A percentile compares a stretch with the other conserved stretches of the same genome.
Evolutionary conservation across 2,113 vertebrate genomes (phyloP).

Genomic region (Pongo abelii): DNA sequence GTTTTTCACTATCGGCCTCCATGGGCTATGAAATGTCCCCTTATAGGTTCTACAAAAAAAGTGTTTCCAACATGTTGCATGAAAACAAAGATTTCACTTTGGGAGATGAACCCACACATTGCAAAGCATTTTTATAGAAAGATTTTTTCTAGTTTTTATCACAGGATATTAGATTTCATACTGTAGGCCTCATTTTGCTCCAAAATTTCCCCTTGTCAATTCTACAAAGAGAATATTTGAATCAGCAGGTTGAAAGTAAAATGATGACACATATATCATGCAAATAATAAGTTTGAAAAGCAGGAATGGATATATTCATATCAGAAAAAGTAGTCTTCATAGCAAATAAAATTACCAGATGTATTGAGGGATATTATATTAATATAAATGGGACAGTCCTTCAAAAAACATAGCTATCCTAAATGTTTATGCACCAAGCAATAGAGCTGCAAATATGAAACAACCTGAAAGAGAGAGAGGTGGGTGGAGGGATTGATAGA

Average conservation of each 20-base stretch:
- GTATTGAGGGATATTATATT: not conserved
- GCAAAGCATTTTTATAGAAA: too few species aligned
- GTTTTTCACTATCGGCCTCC: too few species aligned
- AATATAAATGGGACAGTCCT: not conserved
- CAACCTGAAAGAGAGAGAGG: not conserved
- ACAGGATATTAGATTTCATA: too few species aligned
- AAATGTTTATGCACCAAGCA: not conserved
- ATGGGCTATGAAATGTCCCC: too few species aligned
- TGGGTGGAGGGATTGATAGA: not conserved
- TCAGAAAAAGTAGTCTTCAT: not conserved
- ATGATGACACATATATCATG: not conserved
- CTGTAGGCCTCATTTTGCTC: too few species aligned
- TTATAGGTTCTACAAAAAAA: too few species aligned
- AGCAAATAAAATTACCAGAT: not conserved
- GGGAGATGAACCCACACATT: too few species aligned
- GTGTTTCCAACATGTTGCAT: too few species aligned
- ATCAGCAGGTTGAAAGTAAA: not conserved
- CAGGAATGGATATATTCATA: not conserved
- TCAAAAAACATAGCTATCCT: not conserved
- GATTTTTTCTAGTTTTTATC: too few species aligned
- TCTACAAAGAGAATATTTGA: too few species aligned
- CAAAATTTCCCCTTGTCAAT: too few species aligned
- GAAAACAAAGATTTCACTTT: too few species aligned
- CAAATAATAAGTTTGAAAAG: not conserved
- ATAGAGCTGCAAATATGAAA: not conserved